Conservation (phyloP, 2,113 vertebrate genomes). For the Charina bottae region DNA sequence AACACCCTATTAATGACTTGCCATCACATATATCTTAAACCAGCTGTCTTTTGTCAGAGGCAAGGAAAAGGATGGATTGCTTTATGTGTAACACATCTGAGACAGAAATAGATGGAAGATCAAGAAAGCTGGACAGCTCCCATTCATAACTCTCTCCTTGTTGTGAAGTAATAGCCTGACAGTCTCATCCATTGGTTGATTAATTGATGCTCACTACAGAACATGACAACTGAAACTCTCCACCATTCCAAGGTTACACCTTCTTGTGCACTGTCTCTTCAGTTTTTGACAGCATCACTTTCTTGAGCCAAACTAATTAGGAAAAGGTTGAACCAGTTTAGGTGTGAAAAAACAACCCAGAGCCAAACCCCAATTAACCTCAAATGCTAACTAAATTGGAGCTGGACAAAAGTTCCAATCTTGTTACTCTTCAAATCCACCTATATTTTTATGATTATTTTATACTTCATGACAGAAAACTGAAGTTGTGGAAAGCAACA, state of each 20-base stretch:
- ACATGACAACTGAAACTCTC: conserved; percentile 44
- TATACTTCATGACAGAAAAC: conserved; percentile 33
- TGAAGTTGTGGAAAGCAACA: conserved; percentile 8
- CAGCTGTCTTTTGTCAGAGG: conserved; percentile 53
- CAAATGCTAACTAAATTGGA: conserved; percentile 38
- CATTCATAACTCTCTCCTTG: conserved; percentile 60
- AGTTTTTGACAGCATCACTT: conserved; percentile 41
- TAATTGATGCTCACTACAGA: conserved; percentile 51
- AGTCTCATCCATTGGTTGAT: conserved; percentile 12
- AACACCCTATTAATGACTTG: conserved; percentile 62
- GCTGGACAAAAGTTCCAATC: conserved; percentile 24
- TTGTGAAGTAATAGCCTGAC: conserved; percentile 52
- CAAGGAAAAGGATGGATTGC: conserved; percentile 57
- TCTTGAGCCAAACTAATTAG: conserved; percentile 43
- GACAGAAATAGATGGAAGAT: conserved; percentile 65
- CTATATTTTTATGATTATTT: neutral
- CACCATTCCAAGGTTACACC: conserved; percentile 38
- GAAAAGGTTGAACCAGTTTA: neutral
- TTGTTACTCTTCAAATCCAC: neutral
- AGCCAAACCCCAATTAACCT: conserved; percentile 34
- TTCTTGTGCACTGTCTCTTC: conserved; percentile 8
- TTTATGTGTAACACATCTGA: conserved; percentile 46
- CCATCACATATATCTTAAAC: conserved; percentile 50
- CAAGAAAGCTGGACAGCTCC: conserved; percentile 46
- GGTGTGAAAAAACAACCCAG: conserved; percentile 1